Evolutionary conservation across 2,888 invertebrate species (phyloP), one percentile per base, ranked within the genome.

Genomic region (Agrilus cyanescens): DNA sequence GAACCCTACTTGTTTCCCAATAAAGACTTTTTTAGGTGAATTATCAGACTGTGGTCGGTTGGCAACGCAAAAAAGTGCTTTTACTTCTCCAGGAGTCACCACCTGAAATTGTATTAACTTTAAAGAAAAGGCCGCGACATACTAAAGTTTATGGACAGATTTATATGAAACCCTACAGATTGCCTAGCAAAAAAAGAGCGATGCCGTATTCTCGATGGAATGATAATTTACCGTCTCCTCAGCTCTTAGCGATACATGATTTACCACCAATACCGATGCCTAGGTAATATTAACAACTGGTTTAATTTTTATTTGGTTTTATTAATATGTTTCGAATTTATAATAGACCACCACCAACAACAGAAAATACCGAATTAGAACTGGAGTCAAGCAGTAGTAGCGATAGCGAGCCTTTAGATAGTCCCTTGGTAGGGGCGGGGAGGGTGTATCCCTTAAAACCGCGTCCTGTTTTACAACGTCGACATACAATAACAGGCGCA

Each of bases 401-500:
- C 49, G 74, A 70, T 47, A 69, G 69, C 46, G 72, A 77, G 56
- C 70, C 72, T 41, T 74, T 75, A 4, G 74, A 66, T 48, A 75
- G 51, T 60, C 69, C 59, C 49, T 61, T 56, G 45, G 65, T 65
- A 52, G 69, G 69, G 34, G 58, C 57, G 42, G 68, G 69, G 16
- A 65, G 86, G 31, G 67, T 87, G 58, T 85, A 83, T 61, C 78
- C 82, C 38, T 76, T 82, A 3, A 85, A 83, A 63, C 87, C 88
- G 7, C 73, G 83, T 44, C 74, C 80, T 14, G 74, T 82, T 50
- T 72, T 85, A 31, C 85, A 86, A 61, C 75, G 93, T 10, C 73
- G 94, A 13, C 89, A 93, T 53, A 88, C 91, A 2, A 86, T 94
- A 50, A 84, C 90, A 54, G 90, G 94, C 12, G 84, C 79, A 43